Base-by-base conservation (phyloP, 2,888 invertebrate genomes). In the Abrostola tripartita region DNA sequence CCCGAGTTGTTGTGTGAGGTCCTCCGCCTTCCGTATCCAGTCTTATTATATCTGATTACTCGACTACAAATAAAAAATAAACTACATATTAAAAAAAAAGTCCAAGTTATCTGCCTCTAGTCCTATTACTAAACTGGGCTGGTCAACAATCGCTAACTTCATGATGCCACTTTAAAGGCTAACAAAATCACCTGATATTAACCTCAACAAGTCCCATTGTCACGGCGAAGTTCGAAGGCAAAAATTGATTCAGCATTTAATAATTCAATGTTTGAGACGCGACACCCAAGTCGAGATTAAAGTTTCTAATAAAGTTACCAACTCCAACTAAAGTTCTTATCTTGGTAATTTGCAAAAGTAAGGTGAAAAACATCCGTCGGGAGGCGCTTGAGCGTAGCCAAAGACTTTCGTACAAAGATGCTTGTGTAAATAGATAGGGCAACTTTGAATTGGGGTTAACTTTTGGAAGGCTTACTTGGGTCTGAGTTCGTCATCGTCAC, bases 251-350 rank as follows among this genome's bases (percentile, higher is more conserved):
- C 68, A 69, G 35, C 76, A 67, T 79, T 78, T 73, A 81, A 71
- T 78, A 81, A 76, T 66, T 75, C 68, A 54, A 71, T 59, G 66
- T 66, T 47, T 65, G 58, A 68, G 66, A 78, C 72, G 79, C 71
- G 74, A 76, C 74, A 74, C 73, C 70, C 9, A 69, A 74, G 65
- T 81, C 79, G 52, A 71, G 78, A 82, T 85, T 82, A 83, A 84
- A 85, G 83, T 85, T 84, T 72, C 68, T 80, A 84, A 85, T 85
- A 81, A 85, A 83, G 84, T 85, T 85, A 68, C 62, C 44, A 60
- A 69, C 58, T 68, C 73, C 60, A 57, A 52, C 61, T 63, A 84
- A 47, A 88, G 77, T 89, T 85, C 81, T 89, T 88, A 88, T 89
- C 89, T 75, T 61, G 78, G 80, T 73, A 86, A 88, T 88, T 88